Percentiles rank a stretch among this genome's conserved stretches.
phyloP scores from a whole-genome alignment of 35 echinoderm and acorn worm species.

The Lytechinus pictus region DNA sequence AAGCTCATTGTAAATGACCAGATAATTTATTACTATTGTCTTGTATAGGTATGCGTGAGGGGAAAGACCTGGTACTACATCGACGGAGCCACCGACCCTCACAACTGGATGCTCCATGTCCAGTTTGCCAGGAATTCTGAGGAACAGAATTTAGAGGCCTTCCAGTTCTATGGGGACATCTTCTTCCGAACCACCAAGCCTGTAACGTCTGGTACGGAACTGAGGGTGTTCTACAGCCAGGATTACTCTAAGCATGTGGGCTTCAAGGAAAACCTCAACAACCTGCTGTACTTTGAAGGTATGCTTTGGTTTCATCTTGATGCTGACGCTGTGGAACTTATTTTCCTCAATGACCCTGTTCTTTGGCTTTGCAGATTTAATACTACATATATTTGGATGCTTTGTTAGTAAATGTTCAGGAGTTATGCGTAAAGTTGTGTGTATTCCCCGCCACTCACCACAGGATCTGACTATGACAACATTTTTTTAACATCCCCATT shows the following conservation, averaged over 20 bases:
- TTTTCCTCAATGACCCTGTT: too few species aligned
- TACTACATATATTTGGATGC: too few species aligned
- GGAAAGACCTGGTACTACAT: constrained; percentile 37
- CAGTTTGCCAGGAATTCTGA: constrained; percentile 55
- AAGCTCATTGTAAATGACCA: too few species aligned
- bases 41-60: constrained; percentile 14
- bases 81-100: background rate
- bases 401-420: too few species aligned
- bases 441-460: too few species aligned
- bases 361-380: too few species aligned
- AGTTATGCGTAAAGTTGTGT: too few species aligned
- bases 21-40: background rate
- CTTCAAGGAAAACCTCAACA: background rate
- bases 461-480: too few species aligned
- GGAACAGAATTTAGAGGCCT: constrained; percentile 89
- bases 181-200: constrained; percentile 74
- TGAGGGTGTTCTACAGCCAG: constrained; percentile 78
- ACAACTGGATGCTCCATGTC: constrained; percentile 94
- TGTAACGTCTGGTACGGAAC: constrained; percentile 70
- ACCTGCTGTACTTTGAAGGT: background rate
- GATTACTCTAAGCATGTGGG: constrained; percentile 61
- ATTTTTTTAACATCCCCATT: too few species aligned
- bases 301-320: background rate
- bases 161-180: constrained; percentile 74
- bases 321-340: too few species aligned